Evolutionary conservation across 2,113 vertebrate genomes (phyloP).

Genomic region (Gallinago media): DNA sequence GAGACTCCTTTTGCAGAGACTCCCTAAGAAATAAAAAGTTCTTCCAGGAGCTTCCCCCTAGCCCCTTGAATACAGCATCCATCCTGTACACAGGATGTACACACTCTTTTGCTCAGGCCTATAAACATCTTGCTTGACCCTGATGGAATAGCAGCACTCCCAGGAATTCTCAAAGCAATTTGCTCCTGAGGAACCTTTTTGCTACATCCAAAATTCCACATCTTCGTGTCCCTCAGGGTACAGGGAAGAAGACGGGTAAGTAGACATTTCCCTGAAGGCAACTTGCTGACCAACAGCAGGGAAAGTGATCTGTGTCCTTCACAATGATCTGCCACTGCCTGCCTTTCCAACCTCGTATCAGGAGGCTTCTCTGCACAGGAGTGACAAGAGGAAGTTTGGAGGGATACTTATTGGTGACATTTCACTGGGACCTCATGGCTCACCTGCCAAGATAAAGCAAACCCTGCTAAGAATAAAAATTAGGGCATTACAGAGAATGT

Average conservation of each 20-base stretch:
- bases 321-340: background rate
- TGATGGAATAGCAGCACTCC: background rate
- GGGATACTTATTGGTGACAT: too few species aligned
- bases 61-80: background rate
- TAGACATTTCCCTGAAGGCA: background rate
- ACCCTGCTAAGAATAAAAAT: background rate
- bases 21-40: background rate
- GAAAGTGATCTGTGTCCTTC: background rate
- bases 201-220: background rate
- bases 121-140: background rate
- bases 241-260: background rate
- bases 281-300: background rate
- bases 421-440: fast-evolving
- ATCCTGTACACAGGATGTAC: background rate
- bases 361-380: background rate
- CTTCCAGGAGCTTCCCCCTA: background rate
- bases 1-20: background rate
- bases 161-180: background rate
- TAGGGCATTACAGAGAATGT: background rate
- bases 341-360: background rate
- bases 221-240: background rate
- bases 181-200: background rate
- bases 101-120: background rate
- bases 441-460: background rate
- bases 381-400: background rate